Percentiles rank a stretch among this genome's conserved stretches.
Conservation (phyloP, 2,797 vertebrate species). For the Denticeps clupeoides region DNA sequence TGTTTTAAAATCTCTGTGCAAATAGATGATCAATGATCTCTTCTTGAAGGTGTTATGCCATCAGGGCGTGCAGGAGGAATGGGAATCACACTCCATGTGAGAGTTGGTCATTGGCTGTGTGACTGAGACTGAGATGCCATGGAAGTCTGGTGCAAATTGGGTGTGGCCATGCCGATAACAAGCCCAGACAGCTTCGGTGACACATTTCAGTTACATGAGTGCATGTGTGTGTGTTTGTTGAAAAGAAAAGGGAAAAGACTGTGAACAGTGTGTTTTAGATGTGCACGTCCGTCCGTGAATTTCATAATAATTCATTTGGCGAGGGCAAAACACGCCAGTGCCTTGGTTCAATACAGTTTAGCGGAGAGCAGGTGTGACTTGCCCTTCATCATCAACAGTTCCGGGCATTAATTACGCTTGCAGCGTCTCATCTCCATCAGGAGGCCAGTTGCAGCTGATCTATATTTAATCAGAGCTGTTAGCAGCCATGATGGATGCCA, state of each 20-base stretch:
- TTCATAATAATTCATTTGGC: conserved; percentile 64
- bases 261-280: conserved; percentile 47
- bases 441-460: conserved; percentile 62
- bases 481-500: conserved; percentile 64
- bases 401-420: conserved; percentile 66
- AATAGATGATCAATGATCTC: too few relatives aligned
- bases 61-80: not conserved
- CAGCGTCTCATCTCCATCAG: conserved; percentile 56
- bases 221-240: conserved; percentile 15
- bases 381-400: conserved; percentile 66
- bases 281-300: conserved; percentile 37
- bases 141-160: conserved; percentile 68
- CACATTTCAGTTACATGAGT: conserved; percentile 2
- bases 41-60: too few relatives aligned
- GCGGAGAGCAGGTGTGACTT: conserved; percentile 66
- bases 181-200: not conserved
- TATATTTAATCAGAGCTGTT: conserved; percentile 73
- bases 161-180: conserved; percentile 35
- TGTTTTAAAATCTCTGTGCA: conserved; percentile 18
- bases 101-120: conserved; percentile 39
- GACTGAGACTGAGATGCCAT: conserved; percentile 47
- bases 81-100: conserved; percentile 10
- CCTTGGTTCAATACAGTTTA: conserved; percentile 42
- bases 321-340: conserved; percentile 61
- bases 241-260: too few relatives aligned